A percentile compares a stretch with the other conserved stretches of the same genome.
phyloP scores from a whole-genome alignment of 2,797 vertebrate genomes.

The Todus mexicanus region DNA sequence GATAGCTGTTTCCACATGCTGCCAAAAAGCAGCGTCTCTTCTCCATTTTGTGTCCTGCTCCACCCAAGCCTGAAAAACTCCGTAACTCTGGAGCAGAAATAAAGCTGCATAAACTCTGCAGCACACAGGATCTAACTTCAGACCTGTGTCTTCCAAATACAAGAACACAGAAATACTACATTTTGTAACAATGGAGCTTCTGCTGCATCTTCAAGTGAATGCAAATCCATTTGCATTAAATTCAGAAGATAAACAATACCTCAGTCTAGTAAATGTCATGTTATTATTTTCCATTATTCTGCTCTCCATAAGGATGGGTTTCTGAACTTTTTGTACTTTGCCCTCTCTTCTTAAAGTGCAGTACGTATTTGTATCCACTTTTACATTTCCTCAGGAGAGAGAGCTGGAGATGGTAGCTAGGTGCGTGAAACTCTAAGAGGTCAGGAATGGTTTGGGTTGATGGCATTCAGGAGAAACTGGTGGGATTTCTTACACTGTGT shows the following conservation, averaged over 20 bases:
- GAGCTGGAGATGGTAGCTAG: neutral
- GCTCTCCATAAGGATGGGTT: neutral
- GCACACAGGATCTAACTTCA: neutral
- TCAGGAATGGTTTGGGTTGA: neutral
- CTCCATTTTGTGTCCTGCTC: no score
- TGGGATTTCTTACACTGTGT: neutral
- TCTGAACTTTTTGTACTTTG: neutral
- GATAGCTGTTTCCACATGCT: neutral
- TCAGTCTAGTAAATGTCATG: neutral
- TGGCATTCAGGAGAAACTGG: neutral
- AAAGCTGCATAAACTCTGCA: neutral
- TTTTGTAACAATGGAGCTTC: neutral
- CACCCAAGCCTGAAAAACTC: neutral
- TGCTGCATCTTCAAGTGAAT: neutral
- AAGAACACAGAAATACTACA: neutral
- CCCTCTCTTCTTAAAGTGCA: neutral
- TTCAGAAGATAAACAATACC: neutral
- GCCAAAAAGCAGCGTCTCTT: neutral
- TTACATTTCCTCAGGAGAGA: neutral
- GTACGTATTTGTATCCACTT: neutral
- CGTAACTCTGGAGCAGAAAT: neutral
- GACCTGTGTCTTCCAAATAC: neutral
- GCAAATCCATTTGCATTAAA: neutral
- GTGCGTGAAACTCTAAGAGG: neutral
- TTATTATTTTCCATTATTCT: neutral